These are phyloP conservation scores for Spatula versicolor DNA, from an alignment of 2,797 vertebrate genomes.

Conservation along the genomic window DNA sequence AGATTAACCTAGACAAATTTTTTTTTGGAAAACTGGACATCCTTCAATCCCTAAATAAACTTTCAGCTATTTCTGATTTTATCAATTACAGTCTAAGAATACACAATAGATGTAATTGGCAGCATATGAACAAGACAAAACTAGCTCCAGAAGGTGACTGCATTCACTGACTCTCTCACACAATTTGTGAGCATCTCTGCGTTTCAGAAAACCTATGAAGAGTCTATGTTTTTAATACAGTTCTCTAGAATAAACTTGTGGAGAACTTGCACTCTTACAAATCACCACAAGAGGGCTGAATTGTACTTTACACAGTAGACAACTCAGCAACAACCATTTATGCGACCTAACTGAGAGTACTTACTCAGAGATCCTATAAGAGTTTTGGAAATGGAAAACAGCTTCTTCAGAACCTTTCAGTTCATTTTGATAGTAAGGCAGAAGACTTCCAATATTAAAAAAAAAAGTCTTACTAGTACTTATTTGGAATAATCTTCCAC, in stretches of 20 bases:
- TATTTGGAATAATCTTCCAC: not conserved
- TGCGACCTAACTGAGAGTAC: not conserved
- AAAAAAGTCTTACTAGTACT: not conserved
- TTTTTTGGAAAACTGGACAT: not conserved
- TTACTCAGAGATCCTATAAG: not conserved
- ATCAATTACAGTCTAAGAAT: not conserved
- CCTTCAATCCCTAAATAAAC: not conserved
- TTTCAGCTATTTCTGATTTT: not conserved
- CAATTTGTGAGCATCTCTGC: not conserved
- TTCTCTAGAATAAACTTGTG: not conserved
- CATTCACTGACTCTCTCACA: not conserved
- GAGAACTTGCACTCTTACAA: not conserved
- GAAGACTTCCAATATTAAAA: not conserved
- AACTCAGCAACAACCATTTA: not conserved
- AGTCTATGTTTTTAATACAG: not conserved
- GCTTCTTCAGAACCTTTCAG: not conserved
- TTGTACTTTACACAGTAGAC: not conserved
- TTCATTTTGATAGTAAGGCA: not conserved
- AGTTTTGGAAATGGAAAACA: not conserved
- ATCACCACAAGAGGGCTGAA: constrained; percentile 55
- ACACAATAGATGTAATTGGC: not conserved
- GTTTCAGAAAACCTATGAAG: not conserved
- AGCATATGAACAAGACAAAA: not conserved
- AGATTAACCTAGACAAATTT: not conserved
- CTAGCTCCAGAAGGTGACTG: not conserved